A percentile compares a stretch with the other conserved stretches of the same genome.
Evolutionary conservation across 2,113 vertebrate genomes (phyloP).

Genomic region (Rhinolophus sinicus): DNA sequence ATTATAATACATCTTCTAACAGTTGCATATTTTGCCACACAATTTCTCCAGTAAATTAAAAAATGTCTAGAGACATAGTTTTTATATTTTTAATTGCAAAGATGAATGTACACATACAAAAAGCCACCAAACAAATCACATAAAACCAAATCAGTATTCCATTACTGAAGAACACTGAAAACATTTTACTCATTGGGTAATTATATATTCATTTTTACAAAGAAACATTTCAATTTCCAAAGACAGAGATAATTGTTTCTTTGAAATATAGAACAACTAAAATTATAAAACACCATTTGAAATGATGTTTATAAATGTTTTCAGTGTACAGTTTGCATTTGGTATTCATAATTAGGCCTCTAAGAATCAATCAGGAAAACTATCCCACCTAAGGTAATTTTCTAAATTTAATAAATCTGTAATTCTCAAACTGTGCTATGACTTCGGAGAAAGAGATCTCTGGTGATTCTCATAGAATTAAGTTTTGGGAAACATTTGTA

Average conservation of each 20-base stretch:
- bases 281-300: background rate
- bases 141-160: background rate
- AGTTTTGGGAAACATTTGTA: background rate
- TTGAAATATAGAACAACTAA: conserved; percentile 30
- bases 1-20: background rate
- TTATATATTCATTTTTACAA: conserved; percentile 31
- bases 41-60: conserved; percentile 43
- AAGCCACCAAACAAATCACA: background rate
- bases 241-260: conserved; percentile 24
- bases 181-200: background rate
- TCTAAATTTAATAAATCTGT: conserved; percentile 18
- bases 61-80: background rate
- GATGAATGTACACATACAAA: background rate
- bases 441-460: background rate
- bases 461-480: background rate
- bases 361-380: conserved; percentile 29
- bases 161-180: background rate
- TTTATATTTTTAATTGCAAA: background rate
- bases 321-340: background rate
- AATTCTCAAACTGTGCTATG: background rate
- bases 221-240: background rate
- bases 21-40: background rate
- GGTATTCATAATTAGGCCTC: background rate
- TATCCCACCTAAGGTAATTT: background rate
- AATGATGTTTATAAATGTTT: conserved; percentile 26